Base-by-base conservation (phyloP, 2,797 vertebrate species). In the Acanthurus lineatus region DNA sequence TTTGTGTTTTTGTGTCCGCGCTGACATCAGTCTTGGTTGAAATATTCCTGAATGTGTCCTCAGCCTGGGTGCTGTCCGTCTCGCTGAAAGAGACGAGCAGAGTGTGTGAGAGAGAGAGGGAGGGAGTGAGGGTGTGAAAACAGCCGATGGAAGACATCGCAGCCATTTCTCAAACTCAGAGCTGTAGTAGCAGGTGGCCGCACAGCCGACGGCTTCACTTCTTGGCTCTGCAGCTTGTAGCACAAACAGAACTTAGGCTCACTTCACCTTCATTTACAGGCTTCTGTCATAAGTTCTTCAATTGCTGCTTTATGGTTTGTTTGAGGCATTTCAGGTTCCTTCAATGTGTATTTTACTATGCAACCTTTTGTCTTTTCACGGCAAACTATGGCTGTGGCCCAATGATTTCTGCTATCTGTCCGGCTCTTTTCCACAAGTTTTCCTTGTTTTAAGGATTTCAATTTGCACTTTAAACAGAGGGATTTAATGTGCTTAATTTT, bases 401-500 rank as follows among this genome's bases (percentile, higher is more conserved):
- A 3, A 65, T 35, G 52, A 74, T 70, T 85, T 73, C 68, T 63
- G 25, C 71, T 68, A 35, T 81, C 64, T 81, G 9, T 20, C 9
- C 49, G 10, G 62, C 64, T 22, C 38, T 57, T 71, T 28, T 54
- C 54, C 64, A 57, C 45, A 6, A 61, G 15, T 69, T 79, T 45
- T 16, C 38, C 3, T 53, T 61, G 6, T 71, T 77, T 76, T 49
- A n/a, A 59, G 70, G 61, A 81, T 78, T 84, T 84, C 38, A 87
- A 80, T 81, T 80, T 76, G 54, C 61, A 51, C 61, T 52, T 83
- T 57, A 70, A 77, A 78, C 32, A 62, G 42, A 52, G 54, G 82
- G 78, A 86, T 91, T 87, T 76, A 80, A 72, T n/a, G 3, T 20
- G 58, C 19, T 70, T 86, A 85, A 87, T 82, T 82, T 66, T 87